Percentiles rank a stretch among this genome's conserved stretches.
phyloP scores from a whole-genome alignment of 2,797 vertebrate genomes.

The Ctenopoma kingsleyae region DNA sequence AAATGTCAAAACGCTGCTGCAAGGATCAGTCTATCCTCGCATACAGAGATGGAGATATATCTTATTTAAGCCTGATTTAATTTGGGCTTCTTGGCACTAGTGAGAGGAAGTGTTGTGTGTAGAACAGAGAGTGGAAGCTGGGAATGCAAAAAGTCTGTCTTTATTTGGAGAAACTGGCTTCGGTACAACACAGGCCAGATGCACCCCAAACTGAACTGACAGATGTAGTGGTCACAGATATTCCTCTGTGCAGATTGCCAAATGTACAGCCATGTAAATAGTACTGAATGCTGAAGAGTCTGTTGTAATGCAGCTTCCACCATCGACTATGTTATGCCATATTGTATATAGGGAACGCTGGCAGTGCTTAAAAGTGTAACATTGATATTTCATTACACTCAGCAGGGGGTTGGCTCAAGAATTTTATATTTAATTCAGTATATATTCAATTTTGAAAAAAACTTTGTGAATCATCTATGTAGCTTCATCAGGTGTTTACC shows the following conservation, averaged over 20 bases:
- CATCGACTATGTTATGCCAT: conserved; percentile 38
- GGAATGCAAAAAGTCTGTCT: conserved; percentile 67
- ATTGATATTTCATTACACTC: conserved; percentile 66
- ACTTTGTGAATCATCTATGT: conserved; percentile 51
- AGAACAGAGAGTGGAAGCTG: conserved; percentile 62
- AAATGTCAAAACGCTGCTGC: conserved; percentile 76
- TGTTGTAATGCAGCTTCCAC: conserved; percentile 39
- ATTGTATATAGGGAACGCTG: conserved; percentile 41
- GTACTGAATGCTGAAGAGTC: conserved; percentile 47
- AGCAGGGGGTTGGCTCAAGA: conserved; percentile 53
- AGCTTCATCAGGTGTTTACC: conserved; percentile 44
- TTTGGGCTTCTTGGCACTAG: conserved; percentile 69
- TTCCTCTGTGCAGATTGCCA: conserved; percentile 67
- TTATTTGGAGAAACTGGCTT: conserved; percentile 72
- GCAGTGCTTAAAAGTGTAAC: conserved; percentile 52
- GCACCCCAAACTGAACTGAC: conserved; percentile 67
- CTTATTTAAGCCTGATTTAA: conserved; percentile 82
- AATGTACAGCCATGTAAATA: conserved; percentile 72
- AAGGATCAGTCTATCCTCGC: conserved; percentile 73
- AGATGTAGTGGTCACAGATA: conserved; percentile 78
- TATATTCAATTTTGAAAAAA: conserved; percentile 54
- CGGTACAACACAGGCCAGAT: conserved; percentile 70
- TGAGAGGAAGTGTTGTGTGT: conserved; percentile 56
- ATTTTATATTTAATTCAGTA: background rate
- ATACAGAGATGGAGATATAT: conserved; percentile 74